Evolutionary conservation across 1,140 invertebrate species (phyloP), one percentile per base, ranked within the genome.

Genomic region (Colletes latitarsis): DNA sequence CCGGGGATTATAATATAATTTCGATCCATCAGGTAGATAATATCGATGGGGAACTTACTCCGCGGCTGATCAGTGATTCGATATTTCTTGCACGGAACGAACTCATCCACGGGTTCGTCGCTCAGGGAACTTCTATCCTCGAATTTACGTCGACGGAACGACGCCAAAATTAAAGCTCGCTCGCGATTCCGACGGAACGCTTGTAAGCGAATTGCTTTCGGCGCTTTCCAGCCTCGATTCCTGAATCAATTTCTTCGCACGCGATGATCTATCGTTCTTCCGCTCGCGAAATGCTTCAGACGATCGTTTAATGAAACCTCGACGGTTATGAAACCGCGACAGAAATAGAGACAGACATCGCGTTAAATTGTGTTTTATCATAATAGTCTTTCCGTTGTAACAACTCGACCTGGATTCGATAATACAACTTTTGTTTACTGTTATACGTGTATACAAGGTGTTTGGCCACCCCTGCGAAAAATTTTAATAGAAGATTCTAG

Each of bases 1-100:
- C 74, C 73, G 84, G 77, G 82, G 88, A 89, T 91, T 88, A 89
- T 87, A 88, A 88, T 86, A 86, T 85, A 87, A 90, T 91, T 89
- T 87, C 79, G 85, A 86, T 88, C 81, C 84, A 70, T 67, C 49
- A 46, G 69, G 46, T 46, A 68, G 64, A 80, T 80, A 80, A 80
- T 67, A 80, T 80, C 55, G 78, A 68, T 21, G 58, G 19, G 30
- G 46, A 52, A 55, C 41, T 30, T 46, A 10, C 17, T 21, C 55
- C 14, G 66, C 63, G 81, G 76, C 77, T 77, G 86, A 88, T 83
- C 71, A 79, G n/a, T 78, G 72, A 82, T 78, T 82, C 83, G 83
- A 86, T 88, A 82, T 86, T 86, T 86, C 78, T 80, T 75, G 78
- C 53, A 68, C 52, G 77, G 19, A 57, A 66, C 15, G 43, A 30